Evolutionary conservation across 1,140 invertebrate genomes (phyloP), one percentile per base, ranked within the genome.

Genomic region (Hyphantria cunea): DNA sequence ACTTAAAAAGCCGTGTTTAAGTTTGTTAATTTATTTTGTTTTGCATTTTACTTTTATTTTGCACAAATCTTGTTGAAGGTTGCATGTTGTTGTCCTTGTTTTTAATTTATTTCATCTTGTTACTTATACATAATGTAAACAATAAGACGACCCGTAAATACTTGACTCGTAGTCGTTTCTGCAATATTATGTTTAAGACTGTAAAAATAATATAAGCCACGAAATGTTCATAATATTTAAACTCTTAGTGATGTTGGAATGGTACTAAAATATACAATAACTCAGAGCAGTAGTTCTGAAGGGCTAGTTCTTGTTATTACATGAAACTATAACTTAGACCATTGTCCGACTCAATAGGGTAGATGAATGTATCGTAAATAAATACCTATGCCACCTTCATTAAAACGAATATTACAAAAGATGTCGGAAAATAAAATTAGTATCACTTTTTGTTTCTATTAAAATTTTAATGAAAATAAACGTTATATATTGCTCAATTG

Each of bases 1-100:
- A 74, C 68, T 70, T 74, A 70, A 70, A 62, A 45, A 66, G 51
- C 58, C 39, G 64, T 61, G 44, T 68, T 62, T 65, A 50, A 52
- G 63, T 65, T 49, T 39, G 60, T 66, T n/a, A 44, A 58, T 33
- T 65, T 42, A 61, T 32, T 48, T 56, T 61, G 41, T 59, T 52
- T 64, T 62, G 61, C 62, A 68, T 59, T 39, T 59, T 63, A 50
- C 54, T 68, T 68, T 64, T 69, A n/a, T 48, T 66, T 52, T 58
- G 61, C 53, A 64, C 64, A 67, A 55, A 52, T 62, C 39, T 45
- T 58, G 47, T 60, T 59, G 34, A 42, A 53, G 12, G 41, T 64
- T 64, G 41, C 47, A 48, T 58, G 53, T 65, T 41, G 44, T 52
- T 58, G 48, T 58, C 10, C n/a, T 64, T 37, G 41, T 50, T 56